Base-by-base conservation (phyloP, 2,888 invertebrate genomes). In the Gnatocerus cornutus region DNA sequence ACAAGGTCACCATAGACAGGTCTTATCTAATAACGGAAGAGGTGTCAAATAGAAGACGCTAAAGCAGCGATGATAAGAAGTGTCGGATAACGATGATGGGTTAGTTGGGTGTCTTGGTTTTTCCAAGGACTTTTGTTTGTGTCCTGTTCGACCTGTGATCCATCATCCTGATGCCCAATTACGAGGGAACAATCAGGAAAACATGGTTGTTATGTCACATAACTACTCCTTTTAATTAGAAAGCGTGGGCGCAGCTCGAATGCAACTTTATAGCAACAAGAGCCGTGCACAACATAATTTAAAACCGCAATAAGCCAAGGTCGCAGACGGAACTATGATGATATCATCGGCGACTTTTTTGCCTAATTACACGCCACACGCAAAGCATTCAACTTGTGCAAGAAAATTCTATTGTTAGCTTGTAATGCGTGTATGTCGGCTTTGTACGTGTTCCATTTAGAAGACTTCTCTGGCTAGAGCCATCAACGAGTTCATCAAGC, bases 241-340 rank as follows among this genome's bases (percentile, higher is more conserved):
- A 29, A 58, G 58, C 45, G 58, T 58, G 53, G 53, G 53, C 53
- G 53, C 53, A 53, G 45, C 45, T 45, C 58, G 29, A 58, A 43
- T 58, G 58, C 58, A 58, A 58, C 37, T 37, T 52, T 29, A 53
- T 53, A 13, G 45, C 58, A 58, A 30, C 43, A 58, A 58, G 14
- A 58, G 27, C 27, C 43, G 58, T 58, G 37, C 53, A 33, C 53
- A 53, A 29, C 50, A 53, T 53, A 53, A 33, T 58, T 43, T 45
- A 41, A 69, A 64, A 69, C 71, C 73, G 63, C 71, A 70, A 68
- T 71, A 55, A 69, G 58, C 69, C 73, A 71, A 73, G 73, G 73
- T 68, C 73, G 68, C 65, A 73, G 73, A 73, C 72, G 39, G 62
- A 59, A 68, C 69, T 62, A 64, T 68, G 71, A 63, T 68, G 71